Evolutionary conservation across 2,888 invertebrate species (phyloP).

Genomic region (Fragum whitleyi): DNA sequence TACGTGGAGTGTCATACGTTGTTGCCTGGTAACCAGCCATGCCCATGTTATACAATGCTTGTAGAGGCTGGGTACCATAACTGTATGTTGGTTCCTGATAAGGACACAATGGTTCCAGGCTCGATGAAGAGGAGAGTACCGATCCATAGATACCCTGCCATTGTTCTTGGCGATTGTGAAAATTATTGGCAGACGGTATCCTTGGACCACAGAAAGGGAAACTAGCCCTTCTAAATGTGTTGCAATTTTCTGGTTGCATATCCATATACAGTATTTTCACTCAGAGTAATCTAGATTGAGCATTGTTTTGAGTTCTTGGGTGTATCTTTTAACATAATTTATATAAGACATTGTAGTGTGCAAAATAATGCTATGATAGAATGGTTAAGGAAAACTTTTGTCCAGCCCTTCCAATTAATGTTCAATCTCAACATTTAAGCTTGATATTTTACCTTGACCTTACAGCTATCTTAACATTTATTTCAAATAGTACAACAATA

Average conservation of each 20-base stretch:
- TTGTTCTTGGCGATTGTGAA: slow-evolving; percentile 36
- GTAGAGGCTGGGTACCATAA: slow-evolving; percentile 27
- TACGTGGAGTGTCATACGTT: slow-evolving; percentile 13
- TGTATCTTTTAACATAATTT: no score
- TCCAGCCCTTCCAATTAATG: no score
- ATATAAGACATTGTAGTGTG: no score
- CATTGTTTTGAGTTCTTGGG: no score
- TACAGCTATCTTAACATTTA: no score
- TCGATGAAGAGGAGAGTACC: slow-evolving; percentile 54
- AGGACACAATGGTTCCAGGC: background rate
- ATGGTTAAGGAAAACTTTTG: no score
- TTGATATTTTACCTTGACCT: no score
- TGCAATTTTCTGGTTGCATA: slow-evolving; percentile 13
- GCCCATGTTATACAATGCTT: slow-evolving; percentile 31
- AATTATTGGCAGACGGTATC: slow-evolving; percentile 29
- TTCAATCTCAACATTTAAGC: no score
- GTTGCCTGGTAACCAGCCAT: slow-evolving; percentile 35
- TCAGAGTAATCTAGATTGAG: no score
- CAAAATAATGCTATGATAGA: no score
- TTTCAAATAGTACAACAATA: no score
- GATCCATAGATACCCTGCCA: slow-evolving; percentile 61
- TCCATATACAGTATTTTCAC: background rate
- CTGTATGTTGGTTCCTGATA: slow-evolving; percentile 3
- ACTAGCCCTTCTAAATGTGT: slow-evolving; percentile 45
- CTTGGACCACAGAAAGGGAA: slow-evolving; percentile 55